These are phyloP conservation scores for Falco cherrug DNA, from an alignment of 2,797 vertebrate species.

Conservation along the genomic window DNA sequence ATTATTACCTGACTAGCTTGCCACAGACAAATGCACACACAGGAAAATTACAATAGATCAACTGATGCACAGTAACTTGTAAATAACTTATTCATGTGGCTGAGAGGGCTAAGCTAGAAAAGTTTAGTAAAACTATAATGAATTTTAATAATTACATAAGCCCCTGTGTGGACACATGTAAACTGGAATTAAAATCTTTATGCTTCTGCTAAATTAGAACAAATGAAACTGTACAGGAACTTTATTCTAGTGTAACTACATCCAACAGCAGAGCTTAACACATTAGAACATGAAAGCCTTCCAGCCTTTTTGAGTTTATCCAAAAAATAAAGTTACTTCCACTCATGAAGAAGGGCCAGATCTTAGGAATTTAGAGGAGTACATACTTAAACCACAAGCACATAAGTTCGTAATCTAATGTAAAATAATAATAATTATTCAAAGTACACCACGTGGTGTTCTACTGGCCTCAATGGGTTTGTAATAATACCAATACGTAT, in stretches of 20 bases:
- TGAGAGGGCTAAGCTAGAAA: background rate
- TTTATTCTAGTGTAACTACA: background rate
- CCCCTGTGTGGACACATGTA: accelerated
- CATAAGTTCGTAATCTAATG: background rate
- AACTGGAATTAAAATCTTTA: background rate
- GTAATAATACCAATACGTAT: background rate
- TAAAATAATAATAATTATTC: constrained; percentile 31
- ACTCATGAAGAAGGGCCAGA: background rate
- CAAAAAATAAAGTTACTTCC: background rate
- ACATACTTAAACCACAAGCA: background rate
- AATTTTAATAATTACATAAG: background rate
- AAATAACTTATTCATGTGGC: background rate
- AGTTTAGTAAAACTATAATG: background rate
- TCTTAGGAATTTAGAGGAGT: background rate
- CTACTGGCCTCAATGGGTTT: background rate
- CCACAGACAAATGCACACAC: background rate
- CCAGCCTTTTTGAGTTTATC: background rate
- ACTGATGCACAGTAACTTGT: background rate
- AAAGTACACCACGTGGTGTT: background rate
- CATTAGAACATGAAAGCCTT: background rate
- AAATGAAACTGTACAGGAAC: background rate
- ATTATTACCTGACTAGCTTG: background rate
- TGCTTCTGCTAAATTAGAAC: background rate
- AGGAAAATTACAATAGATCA: background rate
- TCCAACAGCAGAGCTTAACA: background rate